Conservation (phyloP, 2,113 vertebrate genomes). For the Murina feae region DNA sequence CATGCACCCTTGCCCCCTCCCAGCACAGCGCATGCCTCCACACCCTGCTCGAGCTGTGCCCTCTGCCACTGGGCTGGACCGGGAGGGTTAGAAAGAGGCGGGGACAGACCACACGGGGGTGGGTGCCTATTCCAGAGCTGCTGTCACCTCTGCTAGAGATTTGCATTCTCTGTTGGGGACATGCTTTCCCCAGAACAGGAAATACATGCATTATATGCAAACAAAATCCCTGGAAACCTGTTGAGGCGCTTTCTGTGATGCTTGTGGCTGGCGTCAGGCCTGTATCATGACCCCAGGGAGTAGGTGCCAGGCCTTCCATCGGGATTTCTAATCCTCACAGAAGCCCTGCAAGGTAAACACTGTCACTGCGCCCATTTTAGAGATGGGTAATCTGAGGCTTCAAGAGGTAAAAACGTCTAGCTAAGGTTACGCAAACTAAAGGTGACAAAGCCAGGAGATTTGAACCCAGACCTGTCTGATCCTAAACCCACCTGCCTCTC, state of each 20-base stretch:
- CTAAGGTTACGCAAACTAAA: not conserved
- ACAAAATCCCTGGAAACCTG: not conserved
- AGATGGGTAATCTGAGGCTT: not conserved
- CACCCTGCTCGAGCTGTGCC: not conserved
- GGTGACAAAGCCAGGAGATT: not conserved
- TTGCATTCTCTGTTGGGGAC: not conserved
- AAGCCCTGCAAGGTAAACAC: not conserved
- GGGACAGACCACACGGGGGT: fast-evolving
- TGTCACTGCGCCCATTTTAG: not conserved
- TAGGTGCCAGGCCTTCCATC: fast-evolving
- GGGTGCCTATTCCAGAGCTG: not conserved
- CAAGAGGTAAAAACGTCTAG: not conserved
- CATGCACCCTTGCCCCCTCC: not conserved
- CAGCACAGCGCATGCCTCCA: fast-evolving
- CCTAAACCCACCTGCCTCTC: not conserved
- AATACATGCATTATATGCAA: fast-evolving
- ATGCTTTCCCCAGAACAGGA: not conserved
- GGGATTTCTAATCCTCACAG: not conserved
- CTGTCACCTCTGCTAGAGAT: not conserved
- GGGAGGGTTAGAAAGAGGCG: not conserved
- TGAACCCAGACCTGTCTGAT: not conserved
- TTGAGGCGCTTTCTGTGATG: not conserved
- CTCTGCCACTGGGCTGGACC: not conserved
- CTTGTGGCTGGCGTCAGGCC: not conserved
- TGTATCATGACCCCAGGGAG: fast-evolving